phyloP scores from a whole-genome alignment of 2,113 vertebrate genomes.

The Falco punctatus region DNA sequence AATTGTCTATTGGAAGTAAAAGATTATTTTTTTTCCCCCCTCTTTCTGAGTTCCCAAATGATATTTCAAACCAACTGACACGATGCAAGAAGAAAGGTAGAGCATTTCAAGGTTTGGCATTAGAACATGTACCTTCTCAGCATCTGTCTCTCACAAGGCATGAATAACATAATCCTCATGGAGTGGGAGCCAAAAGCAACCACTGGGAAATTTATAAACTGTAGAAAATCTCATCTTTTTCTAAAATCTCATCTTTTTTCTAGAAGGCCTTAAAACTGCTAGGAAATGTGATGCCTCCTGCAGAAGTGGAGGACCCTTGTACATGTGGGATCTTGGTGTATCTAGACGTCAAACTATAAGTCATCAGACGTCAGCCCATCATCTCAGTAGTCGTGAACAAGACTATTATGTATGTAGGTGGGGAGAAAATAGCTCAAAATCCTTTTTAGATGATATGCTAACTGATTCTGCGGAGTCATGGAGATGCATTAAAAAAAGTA shows the following conservation, averaged over 20 bases:
- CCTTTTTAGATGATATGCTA: fast-evolving
- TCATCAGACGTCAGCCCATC: too few species aligned
- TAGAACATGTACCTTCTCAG: neutral
- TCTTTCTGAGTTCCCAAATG: neutral
- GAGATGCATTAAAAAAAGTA: neutral
- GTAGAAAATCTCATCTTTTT: neutral
- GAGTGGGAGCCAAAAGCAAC: neutral
- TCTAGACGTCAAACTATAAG: neutral
- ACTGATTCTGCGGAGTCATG: neutral
- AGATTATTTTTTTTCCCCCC: neutral
- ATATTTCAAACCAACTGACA: neutral
- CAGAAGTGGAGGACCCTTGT: neutral
- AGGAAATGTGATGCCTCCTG: neutral
- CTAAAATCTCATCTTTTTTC: neutral
- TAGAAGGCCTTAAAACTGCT: neutral
- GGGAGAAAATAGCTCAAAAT: neutral
- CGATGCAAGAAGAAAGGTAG: neutral
- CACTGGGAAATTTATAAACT: neutral
- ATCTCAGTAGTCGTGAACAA: neutral
- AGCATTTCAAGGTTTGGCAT: neutral
- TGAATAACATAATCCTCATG: neutral
- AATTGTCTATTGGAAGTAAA: neutral
- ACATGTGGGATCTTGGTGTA: neutral
- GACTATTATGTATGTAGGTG: neutral
- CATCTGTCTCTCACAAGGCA: neutral